Base-by-base conservation (phyloP, 2,113 vertebrate genomes). In the Leucosticte australis region DNA sequence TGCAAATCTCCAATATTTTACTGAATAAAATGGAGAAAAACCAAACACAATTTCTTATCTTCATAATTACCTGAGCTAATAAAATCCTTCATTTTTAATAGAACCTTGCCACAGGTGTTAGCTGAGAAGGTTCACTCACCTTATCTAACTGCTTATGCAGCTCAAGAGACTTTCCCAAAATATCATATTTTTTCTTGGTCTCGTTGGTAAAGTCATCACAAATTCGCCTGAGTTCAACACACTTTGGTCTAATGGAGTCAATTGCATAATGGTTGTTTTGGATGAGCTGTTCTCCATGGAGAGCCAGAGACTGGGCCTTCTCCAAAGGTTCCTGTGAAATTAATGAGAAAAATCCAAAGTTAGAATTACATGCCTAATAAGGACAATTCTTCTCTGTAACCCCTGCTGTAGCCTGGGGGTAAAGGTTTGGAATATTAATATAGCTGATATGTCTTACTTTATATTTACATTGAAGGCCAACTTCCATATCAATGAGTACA, bases 181-280 rank as follows among this genome's bases (percentile, higher is more conserved):
- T 96, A 57, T 99, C 98, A 2, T 97, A 91, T 90, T 99, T 99
- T 95, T 98, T 99, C 98, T 99, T 98, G 94, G 98, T 98, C 94
- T 98, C 99, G 30, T 99, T 99, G 97, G 97, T 98, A 94, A 99
- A 99, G 97, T 99, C 98, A 39, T 99, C 99, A 52, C 99, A 99
- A 96, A 99, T 98, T 46, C 98, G 97, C 78, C 99, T 98, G 79
- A 99, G 98, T 97, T 99, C 99, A 41, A 98, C 98, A 89, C 99
- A 99, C 94, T 98, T 99, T 95, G 99, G 99, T 89, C 99, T 97
- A 75, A 99, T 99, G 76, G 98, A 98, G 94, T 99, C 99, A 17
- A 98, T 97, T 4, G 99, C 99, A 21, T 99, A 99, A 97, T 99
- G 99, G 89, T 98, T 98, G 94, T 98, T 99, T 94, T 99, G 99